Conservation (phyloP, 1,140 invertebrate species). For the Halesus radiatus region DNA sequence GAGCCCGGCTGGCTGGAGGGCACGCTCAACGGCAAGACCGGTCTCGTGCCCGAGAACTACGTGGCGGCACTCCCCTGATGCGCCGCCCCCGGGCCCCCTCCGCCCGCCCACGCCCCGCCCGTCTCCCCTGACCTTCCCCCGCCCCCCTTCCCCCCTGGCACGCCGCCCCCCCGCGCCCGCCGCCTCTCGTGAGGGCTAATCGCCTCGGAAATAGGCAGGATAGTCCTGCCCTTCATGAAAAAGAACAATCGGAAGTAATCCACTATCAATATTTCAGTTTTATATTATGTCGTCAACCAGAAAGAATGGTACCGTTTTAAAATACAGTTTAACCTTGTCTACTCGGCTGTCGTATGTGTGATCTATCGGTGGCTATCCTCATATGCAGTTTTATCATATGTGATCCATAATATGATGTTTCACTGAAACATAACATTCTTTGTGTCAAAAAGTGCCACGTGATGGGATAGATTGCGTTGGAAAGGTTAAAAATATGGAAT, state of each 20-base stretch:
- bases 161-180: conserved; percentile 3
- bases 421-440: no score
- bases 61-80: conserved; percentile 86
- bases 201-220: conserved; percentile 17
- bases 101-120: conserved; percentile 15
- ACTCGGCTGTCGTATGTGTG: no score
- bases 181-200: conserved; percentile 21
- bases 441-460: no score
- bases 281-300: no score
- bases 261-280: no score
- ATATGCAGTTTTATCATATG: no score
- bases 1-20: conserved; percentile 98
- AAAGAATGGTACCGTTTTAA: no score
- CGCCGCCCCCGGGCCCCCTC: conserved; percentile 9
- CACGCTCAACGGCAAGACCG: conserved; percentile 92
- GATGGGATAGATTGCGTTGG: no score
- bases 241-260: not conserved
- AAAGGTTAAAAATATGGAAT: no score
- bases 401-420: no score
- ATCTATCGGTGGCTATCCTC: no score
- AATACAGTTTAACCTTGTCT: no score
- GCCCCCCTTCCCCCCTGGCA: conserved; percentile 7
- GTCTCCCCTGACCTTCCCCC: not conserved
- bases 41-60: conserved; percentile 97
- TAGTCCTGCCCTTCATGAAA: conserved; percentile 14